Base-by-base conservation (phyloP, 2,113 vertebrate species). In the Nansenia antarctica region DNA sequence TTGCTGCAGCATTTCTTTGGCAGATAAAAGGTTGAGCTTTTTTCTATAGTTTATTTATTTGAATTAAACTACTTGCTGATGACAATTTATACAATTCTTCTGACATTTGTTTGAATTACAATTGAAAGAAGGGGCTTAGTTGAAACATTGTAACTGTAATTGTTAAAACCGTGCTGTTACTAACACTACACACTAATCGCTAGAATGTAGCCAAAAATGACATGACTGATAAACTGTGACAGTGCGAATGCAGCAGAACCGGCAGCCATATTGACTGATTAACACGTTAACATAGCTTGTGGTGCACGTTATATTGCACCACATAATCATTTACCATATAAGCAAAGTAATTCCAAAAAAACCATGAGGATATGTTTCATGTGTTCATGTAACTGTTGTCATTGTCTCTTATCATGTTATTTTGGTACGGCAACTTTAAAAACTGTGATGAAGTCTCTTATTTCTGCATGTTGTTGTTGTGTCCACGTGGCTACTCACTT, bases 171-270 rank as follows among this genome's bases (percentile, higher is more conserved):
- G 6, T 71, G 67, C 54, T 74, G 71, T 77, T 63, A 24, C 3
- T 71, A 83, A 86, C 80, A 52, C 74, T 81, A 67, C 55, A 72
- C 34, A 68, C 82, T 87, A 86, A 88, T 79, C 77, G 67, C 74
- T 84, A 86, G 76, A 82, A 72, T 81, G 73, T 85, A 85, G 68
- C 80, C 82, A 82, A 76, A 78, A 42, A 4, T n/a, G 77, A 76
- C 31, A 76, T 6, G 42, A 89, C 81, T 89, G 79, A 76, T 79
- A 80, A 84, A 90, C 88, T 91, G 89, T 91, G 88, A 90, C 58
- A 81, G 67, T 80, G 74, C 67, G 82, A 65, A 70, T 74, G 58
- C 15, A 18, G 39, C 39, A n/a, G n/a, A n/a, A n/a, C n/a, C n/a
- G n/a, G n/a, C n/a, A 83, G 35, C 59, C 62, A 42, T 58, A 62